Evolutionary conservation across 2,797 vertebrate genomes (phyloP), one percentile per base, ranked within the genome.

Genomic region (Protosalanx chinensis): DNA sequence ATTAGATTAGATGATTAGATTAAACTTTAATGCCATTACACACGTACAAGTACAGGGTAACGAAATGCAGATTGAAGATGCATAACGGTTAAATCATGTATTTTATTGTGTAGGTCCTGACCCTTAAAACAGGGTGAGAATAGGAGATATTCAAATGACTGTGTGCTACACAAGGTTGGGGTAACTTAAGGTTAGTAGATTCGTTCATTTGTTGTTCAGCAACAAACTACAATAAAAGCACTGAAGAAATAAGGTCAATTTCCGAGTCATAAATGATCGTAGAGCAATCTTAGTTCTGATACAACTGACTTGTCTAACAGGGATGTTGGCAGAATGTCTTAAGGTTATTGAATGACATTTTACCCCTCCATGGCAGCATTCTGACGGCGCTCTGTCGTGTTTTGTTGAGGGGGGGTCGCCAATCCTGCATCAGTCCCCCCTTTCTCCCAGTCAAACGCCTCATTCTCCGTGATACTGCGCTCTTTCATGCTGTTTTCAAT

Each of bases 401-500:
- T 95, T 79, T 95, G 95, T 86, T 95, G 95, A 18, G 93, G 93
- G 0, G 94, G 94, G 66, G 95, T 95, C 33, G 93, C 94, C 65
- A 95, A 85, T 64, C 94, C 77, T n/a, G 92, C 82, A 30, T 96
- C 95, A 0, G 92, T 94, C 72, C 93, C 94, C 1, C 91, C 91
- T 82, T 94, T 95, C 85, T 96, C 95, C 95, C 95, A 96, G 85
- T 96, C 95, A 72, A 94, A 96, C 58, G 94, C 92, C 89, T 96
- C 94, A 0, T 95, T 96, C 87, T 96, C 95, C 0, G 95, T 94
- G 73, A 96, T 95, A 68, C 91, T 91, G 15, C 94, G 91, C 79
- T 95, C 94, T 80, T 95, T 95, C 94, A 95, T 95, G 85, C 94
- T 95, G 87, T 94, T 95, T 90, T 96, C 95, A 56, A 96, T 95